These are phyloP conservation scores for Petaurus breviceps DNA, from an alignment of 2,113 vertebrate species.

Conservation along the genomic window DNA sequence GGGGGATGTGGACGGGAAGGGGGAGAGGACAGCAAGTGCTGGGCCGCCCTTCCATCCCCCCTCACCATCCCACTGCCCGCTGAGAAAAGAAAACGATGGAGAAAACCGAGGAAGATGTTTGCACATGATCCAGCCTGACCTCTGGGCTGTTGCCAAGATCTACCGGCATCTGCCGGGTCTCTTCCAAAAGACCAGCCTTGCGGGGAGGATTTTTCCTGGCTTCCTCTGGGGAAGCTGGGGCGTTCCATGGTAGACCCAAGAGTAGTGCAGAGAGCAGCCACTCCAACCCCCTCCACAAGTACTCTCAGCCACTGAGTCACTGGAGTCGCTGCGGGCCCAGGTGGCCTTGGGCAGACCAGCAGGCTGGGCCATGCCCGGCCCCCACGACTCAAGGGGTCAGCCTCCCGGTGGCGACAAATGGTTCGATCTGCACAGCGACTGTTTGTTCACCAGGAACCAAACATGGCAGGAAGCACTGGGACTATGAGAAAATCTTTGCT, in stretches of 20 bases:
- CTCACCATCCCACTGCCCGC: background rate
- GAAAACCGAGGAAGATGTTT: conserved; percentile 58
- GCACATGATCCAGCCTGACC: conserved; percentile 74
- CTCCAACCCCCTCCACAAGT: background rate
- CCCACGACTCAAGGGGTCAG: background rate
- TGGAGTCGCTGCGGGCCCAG: background rate
- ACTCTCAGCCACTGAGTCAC: background rate
- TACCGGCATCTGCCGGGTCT: conserved; percentile 19
- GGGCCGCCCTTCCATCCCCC: background rate
- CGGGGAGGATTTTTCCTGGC: background rate
- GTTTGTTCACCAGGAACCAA: background rate
- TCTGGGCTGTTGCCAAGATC: conserved; percentile 34
- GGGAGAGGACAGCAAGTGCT: rapidly evolving
- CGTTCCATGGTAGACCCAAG: background rate
- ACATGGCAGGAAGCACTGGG: background rate
- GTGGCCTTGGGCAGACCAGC: background rate
- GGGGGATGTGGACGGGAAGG: background rate
- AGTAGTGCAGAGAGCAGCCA: background rate
- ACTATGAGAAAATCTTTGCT: conserved; percentile 47
- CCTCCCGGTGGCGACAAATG: background rate
- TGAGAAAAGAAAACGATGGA: conserved; percentile 8
- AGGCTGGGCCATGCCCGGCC: background rate
- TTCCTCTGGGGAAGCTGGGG: background rate
- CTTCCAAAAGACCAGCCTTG: conserved; percentile 37
- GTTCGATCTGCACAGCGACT: conserved; percentile 14